Evolutionary conservation across 2,113 vertebrate species (phyloP), one percentile per base, ranked within the genome.

Genomic region (Ascaphus truei): DNA sequence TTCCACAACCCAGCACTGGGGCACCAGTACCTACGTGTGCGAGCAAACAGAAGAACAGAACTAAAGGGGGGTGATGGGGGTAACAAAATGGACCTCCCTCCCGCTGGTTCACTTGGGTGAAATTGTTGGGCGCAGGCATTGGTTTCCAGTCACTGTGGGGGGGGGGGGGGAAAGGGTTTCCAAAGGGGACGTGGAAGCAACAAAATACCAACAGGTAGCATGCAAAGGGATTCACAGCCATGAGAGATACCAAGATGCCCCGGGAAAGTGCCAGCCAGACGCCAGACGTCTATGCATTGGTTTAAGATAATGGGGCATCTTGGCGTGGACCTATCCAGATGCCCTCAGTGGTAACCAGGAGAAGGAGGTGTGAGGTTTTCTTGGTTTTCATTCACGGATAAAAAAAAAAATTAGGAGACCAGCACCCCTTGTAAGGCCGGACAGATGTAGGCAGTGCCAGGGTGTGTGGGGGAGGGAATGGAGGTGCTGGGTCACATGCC

Each of bases 21-120:
- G 61, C 67, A 61, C 55, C 5, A 5, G 48, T 8, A 48, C 37
- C 66, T 11, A 71, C 52, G 22, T 33, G 2, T n/a, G 65, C 75
- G 76, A 73, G 79, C 71, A 76, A 73, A 76, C 50, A 3, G 51
- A 56, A 72, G 57, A 43, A 68, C 58, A 72, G 62, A 45, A 58
- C 26, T 5, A 2, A 15, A 23, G 15, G 6, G 30, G 2, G 1
- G 36, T 53, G n/a, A n/a, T n/a, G n/a, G 73, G 30, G 20, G 18
- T 2, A 20, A 23, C 26, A 22, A 1, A 37, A 26, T 6, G 3
- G 25, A 61, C 45, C 36, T 31, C 52, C 66, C 60, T 72, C 57
- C 72, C 66, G 55, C 53, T 31, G 62, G 69, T 79, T 76, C 68
- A 62, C 80, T 72, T 72, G 73, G 75, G 81, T 71, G 58, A 72